Evolutionary conservation across 2,888 invertebrate species (phyloP), one percentile per base, ranked within the genome.

Genomic region (Anoncus sp.): DNA sequence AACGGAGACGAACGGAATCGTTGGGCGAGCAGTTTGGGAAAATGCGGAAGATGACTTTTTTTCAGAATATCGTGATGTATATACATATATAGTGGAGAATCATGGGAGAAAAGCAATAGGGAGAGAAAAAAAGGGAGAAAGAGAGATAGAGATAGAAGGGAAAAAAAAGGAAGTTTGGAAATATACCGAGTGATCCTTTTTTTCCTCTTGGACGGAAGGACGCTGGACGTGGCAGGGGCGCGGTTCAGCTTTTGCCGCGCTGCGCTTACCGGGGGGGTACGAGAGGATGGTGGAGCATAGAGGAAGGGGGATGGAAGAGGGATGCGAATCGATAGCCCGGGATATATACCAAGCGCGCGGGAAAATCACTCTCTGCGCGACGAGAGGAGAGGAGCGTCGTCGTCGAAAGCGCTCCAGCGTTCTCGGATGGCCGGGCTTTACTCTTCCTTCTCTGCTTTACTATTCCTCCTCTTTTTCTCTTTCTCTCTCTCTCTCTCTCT

Each of bases 331-430:
- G 82, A 81, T 82, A 81, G 72, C 66, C 63, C 69, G 67, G 74
- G 69, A 79, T 75, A 73, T 76, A 81, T 75, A 78, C 78, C 62
- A 38, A 63, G 80, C 75, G 77, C 75, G 77, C 75, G 76, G 81
- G 76, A 81, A 72, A 72, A 82, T 82, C 80, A 81, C 79, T 82
- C 80, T 79, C 79, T 35, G 76, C 74, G 77, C 74, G 53, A 53
- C 31, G 63, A 51, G 35, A 27, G 31, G 18, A 31, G 53, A 22
- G 14, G 55, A 59, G 74, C 77, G 79, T 76, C 76, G 77, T 74
- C 77, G 75, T 71, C 69, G 63, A 62, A 38, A 59, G 55, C 74
- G 45, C 45, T 62, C 47, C 27, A 27, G 49, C 49, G 45, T 63
- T 72, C 51, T 75, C 75, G 55, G 27, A 75, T 69, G 31, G 62